A percentile compares a stretch with the other conserved stretches of the same genome.
phyloP scores from a whole-genome alignment of 2,113 vertebrate species.

The Podarcis muralis region DNA sequence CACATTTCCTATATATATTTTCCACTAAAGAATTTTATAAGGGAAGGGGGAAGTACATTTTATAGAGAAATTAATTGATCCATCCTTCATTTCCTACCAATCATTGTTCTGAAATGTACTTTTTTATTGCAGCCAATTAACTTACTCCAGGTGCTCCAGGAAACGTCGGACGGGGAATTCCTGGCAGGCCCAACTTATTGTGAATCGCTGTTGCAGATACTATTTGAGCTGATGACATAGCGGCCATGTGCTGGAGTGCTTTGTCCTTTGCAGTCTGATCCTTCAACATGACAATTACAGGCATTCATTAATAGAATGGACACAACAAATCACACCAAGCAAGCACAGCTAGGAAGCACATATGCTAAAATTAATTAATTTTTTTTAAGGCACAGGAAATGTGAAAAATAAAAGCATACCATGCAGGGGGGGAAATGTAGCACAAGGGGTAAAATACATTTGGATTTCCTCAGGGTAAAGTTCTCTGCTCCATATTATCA shows the following conservation, averaged over 20 bases:
- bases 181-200: constrained; percentile 98
- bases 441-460: constrained; percentile 63
- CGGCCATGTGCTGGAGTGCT: constrained; percentile 99
- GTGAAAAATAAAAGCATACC: constrained; percentile 72
- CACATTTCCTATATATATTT: constrained; percentile 26
- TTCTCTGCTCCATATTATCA: constrained; percentile 55
- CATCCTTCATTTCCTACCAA: constrained; percentile 38
- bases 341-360: constrained; percentile 77
- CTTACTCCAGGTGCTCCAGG: constrained; percentile 97
- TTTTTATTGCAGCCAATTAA: constrained; percentile 11
- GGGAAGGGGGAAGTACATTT: constrained; percentile 24
- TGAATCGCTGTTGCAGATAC: constrained; percentile 99
- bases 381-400: constrained; percentile 71
- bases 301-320: constrained; percentile 80
- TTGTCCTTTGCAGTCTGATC: constrained; percentile 99
- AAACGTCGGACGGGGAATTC: constrained; percentile 95
- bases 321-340: constrained; percentile 62
- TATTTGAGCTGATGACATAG: constrained; percentile 99
- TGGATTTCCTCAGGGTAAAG: constrained; percentile 60
- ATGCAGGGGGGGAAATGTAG: constrained; percentile 77
- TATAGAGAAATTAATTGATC: constrained; percentile 51
- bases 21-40: constrained; percentile 40
- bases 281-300: constrained; percentile 91
- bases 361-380: constrained; percentile 71
- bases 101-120: constrained; percentile 40